A percentile compares a stretch with the other conserved stretches of the same genome.
These are phyloP conservation scores for Oxyruncus cristatus DNA, from an alignment of 2,113 vertebrate genomes.

Conservation along the genomic window DNA sequence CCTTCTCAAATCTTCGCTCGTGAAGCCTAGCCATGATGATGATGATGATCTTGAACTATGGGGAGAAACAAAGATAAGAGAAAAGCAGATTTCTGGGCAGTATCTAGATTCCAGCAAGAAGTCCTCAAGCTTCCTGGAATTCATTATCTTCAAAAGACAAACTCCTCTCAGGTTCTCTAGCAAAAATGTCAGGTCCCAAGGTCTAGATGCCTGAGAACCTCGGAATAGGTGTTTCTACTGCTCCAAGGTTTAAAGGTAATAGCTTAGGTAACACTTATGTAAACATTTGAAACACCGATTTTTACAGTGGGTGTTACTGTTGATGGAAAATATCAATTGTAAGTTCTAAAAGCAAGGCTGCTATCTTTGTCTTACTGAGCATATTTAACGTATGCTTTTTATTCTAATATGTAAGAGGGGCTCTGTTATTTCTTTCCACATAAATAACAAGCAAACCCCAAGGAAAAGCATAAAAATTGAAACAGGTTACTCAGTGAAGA, in stretches of 20 bases:
- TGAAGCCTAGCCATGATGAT: no score
- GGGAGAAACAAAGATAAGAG: not conserved
- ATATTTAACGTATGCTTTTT: not conserved
- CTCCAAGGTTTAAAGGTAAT: not conserved
- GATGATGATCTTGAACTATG: not conserved
- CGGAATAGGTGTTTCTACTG: not conserved
- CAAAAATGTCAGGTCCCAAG: not conserved
- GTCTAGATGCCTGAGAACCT: not conserved
- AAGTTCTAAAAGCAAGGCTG: not conserved
- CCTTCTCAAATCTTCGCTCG: no score
- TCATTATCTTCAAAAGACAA: not conserved
- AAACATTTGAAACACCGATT: not conserved
- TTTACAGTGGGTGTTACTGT: not conserved
- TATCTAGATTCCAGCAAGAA: not conserved
- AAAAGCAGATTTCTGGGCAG: not conserved
- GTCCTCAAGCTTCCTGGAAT: not conserved
- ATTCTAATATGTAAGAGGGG: not conserved
- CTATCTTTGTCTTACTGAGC: not conserved
- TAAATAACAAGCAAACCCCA: not conserved
- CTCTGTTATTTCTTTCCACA: not conserved
- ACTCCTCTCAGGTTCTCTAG: not conserved
- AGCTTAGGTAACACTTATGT: not conserved
- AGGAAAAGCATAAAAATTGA: not conserved
- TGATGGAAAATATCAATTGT: not conserved
- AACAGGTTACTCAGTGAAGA: not conserved